Evolutionary conservation across 2,797 vertebrate genomes (phyloP), one percentile per base, ranked within the genome.

Genomic region (Acanthopagrus latus): DNA sequence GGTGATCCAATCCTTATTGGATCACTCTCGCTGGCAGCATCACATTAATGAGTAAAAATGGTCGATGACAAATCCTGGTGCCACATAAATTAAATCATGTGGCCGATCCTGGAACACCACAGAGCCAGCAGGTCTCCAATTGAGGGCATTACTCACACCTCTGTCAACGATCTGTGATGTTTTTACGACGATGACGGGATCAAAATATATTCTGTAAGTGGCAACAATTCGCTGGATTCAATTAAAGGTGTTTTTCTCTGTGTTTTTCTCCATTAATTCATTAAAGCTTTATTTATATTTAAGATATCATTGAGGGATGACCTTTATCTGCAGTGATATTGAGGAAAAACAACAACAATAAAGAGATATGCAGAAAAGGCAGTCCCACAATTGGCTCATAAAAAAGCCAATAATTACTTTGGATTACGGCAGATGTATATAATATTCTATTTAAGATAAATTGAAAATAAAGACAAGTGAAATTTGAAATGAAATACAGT

Each of bases 81-180:
- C 56, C 78, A 51, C 79, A 74, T 88, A 81, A 88, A 93, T 93
- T 90, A 10, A 71, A 85, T 94, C 83, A 89, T 63, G 78, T 38
- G 64, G 62, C 86, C 47, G 69, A 75, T 82, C 18, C 78, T 47
- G 78, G 66, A 78, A 78, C 78, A 77, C 60, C 78, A n/a, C 54
- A 64, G 65, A 78, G 88, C 46, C 71, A 69, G 41, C 21, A 21
- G 46, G 79, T 76, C 73, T 82, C 25, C 46, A 52, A 55, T 10
- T 71, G 55, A 64, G 66, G 41, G 50, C 77, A 89, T 90, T 76
- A 81, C 74, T 81, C 75, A 80, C 83, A 89, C 78, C 83, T 84
- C 4, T 59, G 65, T 79, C 77, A 68, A 67, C 62, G 74, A 25
- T 57, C 38, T 33, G 27, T 54, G 58, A 41, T 59, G 27, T 33